phyloP scores from a whole-genome alignment of 2,888 invertebrate species.

The Pseudococcus jackbeardsleyi region DNA sequence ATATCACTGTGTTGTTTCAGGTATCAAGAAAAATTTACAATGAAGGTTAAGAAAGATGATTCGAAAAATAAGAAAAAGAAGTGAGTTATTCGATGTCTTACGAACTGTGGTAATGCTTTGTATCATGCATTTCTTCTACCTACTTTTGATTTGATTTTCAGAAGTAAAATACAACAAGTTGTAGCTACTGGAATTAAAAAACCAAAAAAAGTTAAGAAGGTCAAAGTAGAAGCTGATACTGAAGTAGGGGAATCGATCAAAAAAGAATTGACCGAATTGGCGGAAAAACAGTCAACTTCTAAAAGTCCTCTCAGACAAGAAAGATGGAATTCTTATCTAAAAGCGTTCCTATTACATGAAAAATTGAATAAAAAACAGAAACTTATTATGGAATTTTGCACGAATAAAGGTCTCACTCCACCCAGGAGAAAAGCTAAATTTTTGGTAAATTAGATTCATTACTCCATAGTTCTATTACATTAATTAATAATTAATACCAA shows the following conservation, averaged over 20 bases:
- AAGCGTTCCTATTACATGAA: slow-evolving; percentile 34
- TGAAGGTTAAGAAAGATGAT: slow-evolving; percentile 47
- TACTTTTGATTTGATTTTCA: neutral
- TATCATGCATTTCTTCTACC: neutral
- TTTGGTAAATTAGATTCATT: slow-evolving; percentile 42
- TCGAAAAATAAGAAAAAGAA: slow-evolving; percentile 47
- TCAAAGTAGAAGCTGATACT: slow-evolving; percentile 37
- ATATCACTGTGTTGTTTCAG: neutral
- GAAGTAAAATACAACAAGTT: slow-evolving; percentile 23
- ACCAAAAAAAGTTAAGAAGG: slow-evolving; percentile 23
- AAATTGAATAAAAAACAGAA: slow-evolving; percentile 60
- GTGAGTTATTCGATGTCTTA: neutral
- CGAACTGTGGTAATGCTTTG: neutral
- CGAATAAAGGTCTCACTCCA: slow-evolving; percentile 46
- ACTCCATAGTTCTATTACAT: neutral
- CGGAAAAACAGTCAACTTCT: neutral
- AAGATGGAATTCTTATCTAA: slow-evolving; percentile 46
- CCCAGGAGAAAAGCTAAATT: slow-evolving; percentile 57
- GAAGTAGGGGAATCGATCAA: slow-evolving; percentile 36
- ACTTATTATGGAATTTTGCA: slow-evolving; percentile 49
- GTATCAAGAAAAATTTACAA: neutral
- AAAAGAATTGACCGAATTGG: slow-evolving; percentile 30
- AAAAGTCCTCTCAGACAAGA: slow-evolving; percentile 19
- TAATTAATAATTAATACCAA: neutral
- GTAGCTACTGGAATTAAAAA: slow-evolving; percentile 24